Evolutionary conservation across 2,113 vertebrate species (phyloP).

Genomic region (Python bivittatus): DNA sequence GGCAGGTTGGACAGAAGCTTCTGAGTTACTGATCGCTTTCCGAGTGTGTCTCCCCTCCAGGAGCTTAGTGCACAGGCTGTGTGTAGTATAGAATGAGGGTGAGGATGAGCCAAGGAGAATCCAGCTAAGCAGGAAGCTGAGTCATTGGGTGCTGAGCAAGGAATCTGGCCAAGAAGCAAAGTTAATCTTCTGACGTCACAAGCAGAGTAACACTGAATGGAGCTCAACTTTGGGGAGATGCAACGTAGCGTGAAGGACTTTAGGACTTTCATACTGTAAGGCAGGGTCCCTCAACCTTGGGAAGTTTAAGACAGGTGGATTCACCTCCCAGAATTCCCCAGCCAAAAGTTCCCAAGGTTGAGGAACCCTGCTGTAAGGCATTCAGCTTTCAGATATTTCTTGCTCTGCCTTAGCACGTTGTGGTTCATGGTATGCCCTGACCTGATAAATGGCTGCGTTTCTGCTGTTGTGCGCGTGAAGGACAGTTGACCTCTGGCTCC

Average conservation of each 20-base stretch:
- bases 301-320: too few species aligned
- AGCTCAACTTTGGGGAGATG: conserved; percentile 12
- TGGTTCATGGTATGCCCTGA: neutral
- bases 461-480: neutral
- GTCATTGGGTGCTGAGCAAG: conserved; percentile 44
- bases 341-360: too few species aligned
- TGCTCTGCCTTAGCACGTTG: neutral
- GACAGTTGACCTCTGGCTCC: neutral
- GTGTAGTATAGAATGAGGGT: neutral
- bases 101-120: conserved; percentile 4
- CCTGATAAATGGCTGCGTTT: neutral
- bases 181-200: conserved; percentile 25
- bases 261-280: too few species aligned
- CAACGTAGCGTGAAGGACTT: neutral
- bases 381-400: neutral
- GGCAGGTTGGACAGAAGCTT: neutral
- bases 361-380: too few species aligned
- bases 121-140: conserved; percentile 69
- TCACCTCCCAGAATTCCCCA: too few species aligned
- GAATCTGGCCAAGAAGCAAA: conserved; percentile 62
- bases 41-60: neutral
- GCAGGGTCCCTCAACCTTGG: too few species aligned
- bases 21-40: neutral
- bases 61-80: neutral
- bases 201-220: neutral